These are phyloP conservation scores for Acromyrmex charruanus DNA, from an alignment of 1,140 invertebrate genomes.

Conservation along the genomic window DNA sequence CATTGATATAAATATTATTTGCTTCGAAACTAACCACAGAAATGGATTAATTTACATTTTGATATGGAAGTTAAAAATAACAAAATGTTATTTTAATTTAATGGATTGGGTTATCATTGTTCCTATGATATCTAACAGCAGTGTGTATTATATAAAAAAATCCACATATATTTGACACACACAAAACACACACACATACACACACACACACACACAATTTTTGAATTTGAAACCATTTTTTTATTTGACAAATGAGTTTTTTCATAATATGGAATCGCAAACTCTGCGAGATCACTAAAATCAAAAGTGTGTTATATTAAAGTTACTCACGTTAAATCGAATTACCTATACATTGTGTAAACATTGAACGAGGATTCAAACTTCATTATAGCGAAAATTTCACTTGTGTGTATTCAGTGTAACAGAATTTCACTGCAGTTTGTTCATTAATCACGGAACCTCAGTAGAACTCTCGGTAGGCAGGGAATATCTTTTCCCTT, in stretches of 20 bases:
- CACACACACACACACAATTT: not conserved
- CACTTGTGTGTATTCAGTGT: constrained; percentile 44
- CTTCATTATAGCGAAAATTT: constrained; percentile 55
- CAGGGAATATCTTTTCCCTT: constrained; percentile 44
- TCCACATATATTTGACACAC: no score
- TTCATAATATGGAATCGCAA: not conserved
- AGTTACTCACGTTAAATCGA: constrained; percentile 47
- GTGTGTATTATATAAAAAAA: not conserved
- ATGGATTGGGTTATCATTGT: no score
- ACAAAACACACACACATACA: no score
- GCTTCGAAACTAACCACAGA: no score
- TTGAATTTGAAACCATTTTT: not conserved
- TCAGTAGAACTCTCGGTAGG: constrained; percentile 5
- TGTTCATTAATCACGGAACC: constrained; percentile 56
- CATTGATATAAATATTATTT: no score
- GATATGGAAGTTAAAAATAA: no score
- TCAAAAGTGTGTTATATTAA: constrained; percentile 10
- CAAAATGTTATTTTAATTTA: no score
- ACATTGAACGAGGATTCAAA: constrained; percentile 59
- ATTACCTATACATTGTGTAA: constrained; percentile 40
- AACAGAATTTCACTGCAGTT: constrained; percentile 54
- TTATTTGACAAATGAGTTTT: not conserved
- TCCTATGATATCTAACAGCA: not conserved
- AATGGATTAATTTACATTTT: no score
- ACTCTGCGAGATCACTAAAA: not conserved